Base-by-base conservation (phyloP, 2,888 invertebrate genomes). In the Micropterix aruncella region DNA sequence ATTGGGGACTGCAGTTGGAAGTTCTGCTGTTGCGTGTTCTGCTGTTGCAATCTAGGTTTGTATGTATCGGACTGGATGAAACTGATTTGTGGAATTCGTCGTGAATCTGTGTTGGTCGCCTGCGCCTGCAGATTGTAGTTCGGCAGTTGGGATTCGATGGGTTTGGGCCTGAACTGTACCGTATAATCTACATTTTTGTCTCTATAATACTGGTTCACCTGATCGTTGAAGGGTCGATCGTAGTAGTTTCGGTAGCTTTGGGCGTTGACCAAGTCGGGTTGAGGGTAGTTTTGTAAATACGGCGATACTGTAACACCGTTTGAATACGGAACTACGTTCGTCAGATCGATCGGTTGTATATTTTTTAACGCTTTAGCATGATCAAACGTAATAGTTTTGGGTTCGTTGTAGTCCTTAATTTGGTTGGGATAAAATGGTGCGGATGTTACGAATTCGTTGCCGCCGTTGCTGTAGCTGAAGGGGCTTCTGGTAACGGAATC, bases 331-430 rank as follows among this genome's bases (percentile, higher is more conserved):
- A 70, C 61, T 19, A 67, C 65, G 50, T 70, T 71, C 27, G 69
- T 64, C 2, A 67, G 62, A 51, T 67, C 70, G 41, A 70, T 67
- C 2, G 70, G 65, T 16, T 70, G 66, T 46, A 70, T 68, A 54
- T 65, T 68, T 59, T 69, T 70, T 42, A 70, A 54, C 1, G 68
- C 70, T 51, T 67, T 71, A 36, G 66, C 66, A 44, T 71, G 70
- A 52, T 71, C 70, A 53, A 70, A 70, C 1, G 5, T 27, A 27
- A 5, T 27, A 27, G 12, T 5, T 27, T 7, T 27, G 12, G 27
- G 12, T n/a, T n/a, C n/a, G n/a, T n/a, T n/a, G 27, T 5, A 12
- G 12, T 12, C n/a, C 3, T 44, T 46, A 40, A 47, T 48, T 37
- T 44, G 51, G 1, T 47, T 45, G 12, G 48, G 38, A 19, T 43